Conservation (phyloP, 2,888 invertebrate species). For the Drosophila tanythrix region DNA sequence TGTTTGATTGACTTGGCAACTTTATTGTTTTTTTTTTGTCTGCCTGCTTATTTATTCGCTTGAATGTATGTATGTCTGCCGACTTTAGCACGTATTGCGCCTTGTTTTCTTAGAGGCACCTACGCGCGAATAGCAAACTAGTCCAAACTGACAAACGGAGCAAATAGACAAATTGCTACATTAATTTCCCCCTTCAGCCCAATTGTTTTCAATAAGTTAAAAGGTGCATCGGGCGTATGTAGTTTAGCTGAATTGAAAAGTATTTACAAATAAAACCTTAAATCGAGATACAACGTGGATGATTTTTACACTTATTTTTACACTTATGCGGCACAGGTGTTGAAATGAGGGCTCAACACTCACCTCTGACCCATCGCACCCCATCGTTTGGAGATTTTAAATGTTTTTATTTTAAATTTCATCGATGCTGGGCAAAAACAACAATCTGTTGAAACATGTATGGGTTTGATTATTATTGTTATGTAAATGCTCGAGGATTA, state of each 20-base stretch:
- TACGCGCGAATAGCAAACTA: slow-evolving; percentile 42
- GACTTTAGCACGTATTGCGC: slow-evolving; percentile 59
- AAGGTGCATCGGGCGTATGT: not conserved
- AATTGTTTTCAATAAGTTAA: slow-evolving; percentile 22
- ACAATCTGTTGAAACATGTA: slow-evolving; percentile 43
- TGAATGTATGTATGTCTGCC: slow-evolving; percentile 34
- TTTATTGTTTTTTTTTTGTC: slow-evolving; percentile 45
- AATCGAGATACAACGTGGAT: not conserved
- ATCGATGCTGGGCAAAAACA: slow-evolving; percentile 34
- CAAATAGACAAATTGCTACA: slow-evolving; percentile 15
- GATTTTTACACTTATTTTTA: not conserved
- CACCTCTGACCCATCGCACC: slow-evolving; percentile 54
- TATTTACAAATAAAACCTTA: slow-evolving; percentile 4
- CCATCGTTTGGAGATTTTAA: slow-evolving; percentile 12
- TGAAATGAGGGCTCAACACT: slow-evolving; percentile 53
- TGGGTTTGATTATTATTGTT: slow-evolving; percentile 11
- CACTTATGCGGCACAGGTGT: slow-evolving; percentile 43
- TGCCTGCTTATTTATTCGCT: slow-evolving; percentile 52
- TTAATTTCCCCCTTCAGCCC: slow-evolving; percentile 24
- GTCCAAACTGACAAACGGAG: slow-evolving; percentile 23
- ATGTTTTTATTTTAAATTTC: slow-evolving; percentile 37
- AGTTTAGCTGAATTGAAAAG: slow-evolving; percentile 24
- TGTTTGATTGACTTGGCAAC: slow-evolving; percentile 29
- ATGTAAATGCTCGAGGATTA: slow-evolving; percentile 38
- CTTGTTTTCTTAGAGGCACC: slow-evolving; percentile 51